A percentile compares a stretch with the other conserved stretches of the same genome.
phyloP scores from a whole-genome alignment of 2,797 vertebrate genomes.

The Lophotriccus pileatus region DNA sequence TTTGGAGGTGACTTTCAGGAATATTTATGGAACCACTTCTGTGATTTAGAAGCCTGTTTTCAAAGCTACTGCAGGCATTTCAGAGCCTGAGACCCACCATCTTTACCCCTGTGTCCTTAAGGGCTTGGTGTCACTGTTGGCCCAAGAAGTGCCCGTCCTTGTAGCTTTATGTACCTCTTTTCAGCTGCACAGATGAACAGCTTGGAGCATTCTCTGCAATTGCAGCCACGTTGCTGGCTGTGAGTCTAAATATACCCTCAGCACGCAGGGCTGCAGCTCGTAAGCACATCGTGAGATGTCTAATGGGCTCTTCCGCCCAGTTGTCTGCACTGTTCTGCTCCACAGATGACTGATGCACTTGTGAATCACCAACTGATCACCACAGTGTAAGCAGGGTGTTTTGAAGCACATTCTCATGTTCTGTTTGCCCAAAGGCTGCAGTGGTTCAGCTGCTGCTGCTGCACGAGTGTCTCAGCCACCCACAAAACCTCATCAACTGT shows the following conservation, averaged over 20 bases:
- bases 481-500: neutral
- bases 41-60: neutral
- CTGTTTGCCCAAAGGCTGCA: neutral
- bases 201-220: neutral
- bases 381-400: neutral
- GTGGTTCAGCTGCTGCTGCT: neutral
- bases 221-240: neutral
- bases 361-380: neutral
- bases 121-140: neutral
- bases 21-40: neutral
- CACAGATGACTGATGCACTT: neutral
- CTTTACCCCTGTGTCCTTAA: neutral
- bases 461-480: neutral
- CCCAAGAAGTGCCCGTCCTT: neutral
- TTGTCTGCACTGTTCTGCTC: neutral
- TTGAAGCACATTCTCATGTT: neutral
- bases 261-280: neutral
- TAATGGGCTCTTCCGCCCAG: neutral
- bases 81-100: neutral
- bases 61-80: neutral
- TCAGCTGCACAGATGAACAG: neutral
- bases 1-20: neutral
- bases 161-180: neutral
- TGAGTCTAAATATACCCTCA: neutral
- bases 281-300: neutral